Percentiles rank a stretch among this genome's conserved stretches.
Evolutionary conservation across 92 coral and sea anemone genomes (phyloP).

Genomic region (Desmophyllum pertusum): DNA sequence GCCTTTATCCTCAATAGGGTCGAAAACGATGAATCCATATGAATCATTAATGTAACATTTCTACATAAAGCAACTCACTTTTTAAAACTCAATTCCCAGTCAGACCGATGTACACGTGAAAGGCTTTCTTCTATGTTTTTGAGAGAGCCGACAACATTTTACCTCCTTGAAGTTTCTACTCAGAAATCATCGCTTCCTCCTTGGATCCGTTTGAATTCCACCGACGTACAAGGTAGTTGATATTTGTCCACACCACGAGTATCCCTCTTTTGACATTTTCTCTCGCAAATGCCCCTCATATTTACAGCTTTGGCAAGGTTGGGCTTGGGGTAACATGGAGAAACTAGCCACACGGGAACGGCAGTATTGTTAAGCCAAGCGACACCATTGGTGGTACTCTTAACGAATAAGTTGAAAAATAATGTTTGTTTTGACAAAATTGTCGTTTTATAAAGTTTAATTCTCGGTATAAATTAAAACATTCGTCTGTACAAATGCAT

Average conservation of each 20-base stretch:
- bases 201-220: conserved; percentile 19
- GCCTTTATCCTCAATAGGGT: no score
- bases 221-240: neutral
- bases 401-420: neutral
- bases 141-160: conserved; percentile 12
- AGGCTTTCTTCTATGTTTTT: neutral
- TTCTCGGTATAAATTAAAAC: no score
- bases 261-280: conserved; percentile 26
- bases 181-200: conserved; percentile 7
- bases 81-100: conserved; percentile 35
- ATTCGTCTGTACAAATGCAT: no score
- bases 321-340: neutral
- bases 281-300: neutral
- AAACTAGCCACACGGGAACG: neutral
- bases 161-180: conserved; percentile 15
- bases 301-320: conserved; percentile 5
- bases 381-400: neutral
- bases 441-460: no score
- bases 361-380: neutral
- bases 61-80: neutral
- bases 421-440: no score
- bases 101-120: conserved; percentile 23
- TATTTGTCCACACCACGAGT: neutral
- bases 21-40: no score
- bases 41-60: no score